Percentiles rank a stretch among this genome's conserved stretches.
phyloP scores from a whole-genome alignment of 2,888 invertebrate genomes.

The Drosophila prolongata region DNA sequence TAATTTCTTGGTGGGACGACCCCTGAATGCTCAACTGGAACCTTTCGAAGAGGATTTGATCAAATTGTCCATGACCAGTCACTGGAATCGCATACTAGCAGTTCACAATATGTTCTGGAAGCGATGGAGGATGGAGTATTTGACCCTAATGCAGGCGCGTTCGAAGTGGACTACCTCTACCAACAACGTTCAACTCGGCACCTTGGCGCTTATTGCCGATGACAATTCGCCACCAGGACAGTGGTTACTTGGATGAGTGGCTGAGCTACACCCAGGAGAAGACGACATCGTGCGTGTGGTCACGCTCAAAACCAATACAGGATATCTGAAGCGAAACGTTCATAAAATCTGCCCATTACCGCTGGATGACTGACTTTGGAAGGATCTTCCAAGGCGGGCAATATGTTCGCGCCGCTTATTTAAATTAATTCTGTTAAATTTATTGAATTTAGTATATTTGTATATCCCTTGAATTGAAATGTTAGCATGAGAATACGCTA shows the following conservation, averaged over 20 bases:
- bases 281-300: neutral
- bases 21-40: neutral
- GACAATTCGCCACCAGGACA: neutral
- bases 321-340: neutral
- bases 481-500: neutral
- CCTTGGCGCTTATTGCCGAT: neutral
- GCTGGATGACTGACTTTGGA: neutral
- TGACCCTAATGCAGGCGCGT: neutral
- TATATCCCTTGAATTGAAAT: neutral
- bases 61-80: neutral
- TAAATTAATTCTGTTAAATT: neutral
- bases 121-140: neutral
- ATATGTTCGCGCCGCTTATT: neutral
- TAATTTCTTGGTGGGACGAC: no score
- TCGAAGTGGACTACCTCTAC: neutral
- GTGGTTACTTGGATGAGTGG: neutral
- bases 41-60: neutral
- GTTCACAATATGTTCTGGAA: neutral
- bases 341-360: neutral
- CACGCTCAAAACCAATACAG: neutral
- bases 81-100: neutral
- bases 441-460: neutral
- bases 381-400: neutral
- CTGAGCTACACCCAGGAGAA: neutral
- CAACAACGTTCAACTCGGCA: conserved; percentile 2